Conservation (phyloP, 2,888 invertebrate species). For the Orthosia gothica region DNA sequence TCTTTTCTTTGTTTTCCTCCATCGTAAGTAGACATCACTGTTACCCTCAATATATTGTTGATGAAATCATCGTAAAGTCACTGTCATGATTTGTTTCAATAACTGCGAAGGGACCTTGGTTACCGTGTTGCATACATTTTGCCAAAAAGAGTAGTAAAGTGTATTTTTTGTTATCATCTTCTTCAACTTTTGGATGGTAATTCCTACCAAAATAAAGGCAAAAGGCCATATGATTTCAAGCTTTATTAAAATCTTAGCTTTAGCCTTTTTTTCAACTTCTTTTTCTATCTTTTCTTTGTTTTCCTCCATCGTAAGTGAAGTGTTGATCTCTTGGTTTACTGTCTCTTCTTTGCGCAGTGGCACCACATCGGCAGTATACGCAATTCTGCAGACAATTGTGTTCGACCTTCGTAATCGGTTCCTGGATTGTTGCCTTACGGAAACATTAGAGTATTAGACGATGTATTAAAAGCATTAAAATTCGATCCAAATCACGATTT, state of each 20-base stretch:
- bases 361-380: constrained; percentile 54
- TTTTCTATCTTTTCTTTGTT: background rate
- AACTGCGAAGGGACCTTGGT: background rate
- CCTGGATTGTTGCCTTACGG: constrained; percentile 64
- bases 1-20: background rate
- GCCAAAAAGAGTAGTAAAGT: background rate
- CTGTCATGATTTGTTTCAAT: background rate
- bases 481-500: constrained; percentile 44
- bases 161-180: background rate
- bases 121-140: background rate
- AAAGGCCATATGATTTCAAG: background rate
- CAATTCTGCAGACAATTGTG: constrained; percentile 59
- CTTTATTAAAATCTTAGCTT: background rate
- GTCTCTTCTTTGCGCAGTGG: constrained; percentile 29
- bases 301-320: no score
- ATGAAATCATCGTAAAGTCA: constrained; percentile 14
- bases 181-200: background rate
- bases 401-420: constrained; percentile 65
- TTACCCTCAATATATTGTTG: background rate
- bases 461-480: constrained; percentile 57
- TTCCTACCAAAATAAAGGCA: background rate
- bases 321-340: constrained; percentile 32
- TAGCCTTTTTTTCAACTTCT: no score
- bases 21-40: constrained; percentile 37
- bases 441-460: constrained; percentile 53